Evolutionary conservation across 35 echinoderm and acorn worm genomes (phyloP).

Genomic region (Amphiura filiformis): DNA sequence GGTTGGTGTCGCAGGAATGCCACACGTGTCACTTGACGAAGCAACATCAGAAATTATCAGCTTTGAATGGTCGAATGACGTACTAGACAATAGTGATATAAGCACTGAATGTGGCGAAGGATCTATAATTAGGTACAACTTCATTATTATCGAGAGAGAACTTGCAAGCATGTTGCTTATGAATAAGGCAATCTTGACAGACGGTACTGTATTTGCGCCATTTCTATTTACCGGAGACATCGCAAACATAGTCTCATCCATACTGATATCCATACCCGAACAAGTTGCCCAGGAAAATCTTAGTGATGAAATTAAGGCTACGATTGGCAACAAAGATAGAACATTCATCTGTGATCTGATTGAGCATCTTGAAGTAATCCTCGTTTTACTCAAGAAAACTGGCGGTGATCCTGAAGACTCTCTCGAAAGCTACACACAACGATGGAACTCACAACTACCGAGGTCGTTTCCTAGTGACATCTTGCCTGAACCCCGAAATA

Average conservation of each 20-base stretch:
- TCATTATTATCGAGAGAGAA: slow-evolving; percentile 21
- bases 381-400: not conserved
- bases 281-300: not conserved
- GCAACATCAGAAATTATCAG: not conserved
- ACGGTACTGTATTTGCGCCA: not conserved
- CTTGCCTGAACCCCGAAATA: not conserved
- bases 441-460: not conserved
- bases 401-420: not conserved
- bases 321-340: not conserved
- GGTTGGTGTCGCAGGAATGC: not conserved
- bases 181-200: slow-evolving; percentile 20
- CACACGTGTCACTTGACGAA: not conserved
- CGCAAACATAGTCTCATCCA: not conserved
- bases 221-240: slow-evolving; percentile 21
- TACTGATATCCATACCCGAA: not conserved
- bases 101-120: slow-evolving; percentile 24
- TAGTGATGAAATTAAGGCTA: not conserved
- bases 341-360: not conserved
- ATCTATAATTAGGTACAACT: not conserved
- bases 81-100: not conserved
- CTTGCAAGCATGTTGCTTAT: slow-evolving; percentile 2
- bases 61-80: not conserved
- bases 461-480: not conserved
- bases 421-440: not conserved
- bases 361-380: not conserved